A percentile compares a stretch with the other conserved stretches of the same genome.
Conservation (phyloP, 2,888 invertebrate genomes). For the Merodon equestris region DNA sequence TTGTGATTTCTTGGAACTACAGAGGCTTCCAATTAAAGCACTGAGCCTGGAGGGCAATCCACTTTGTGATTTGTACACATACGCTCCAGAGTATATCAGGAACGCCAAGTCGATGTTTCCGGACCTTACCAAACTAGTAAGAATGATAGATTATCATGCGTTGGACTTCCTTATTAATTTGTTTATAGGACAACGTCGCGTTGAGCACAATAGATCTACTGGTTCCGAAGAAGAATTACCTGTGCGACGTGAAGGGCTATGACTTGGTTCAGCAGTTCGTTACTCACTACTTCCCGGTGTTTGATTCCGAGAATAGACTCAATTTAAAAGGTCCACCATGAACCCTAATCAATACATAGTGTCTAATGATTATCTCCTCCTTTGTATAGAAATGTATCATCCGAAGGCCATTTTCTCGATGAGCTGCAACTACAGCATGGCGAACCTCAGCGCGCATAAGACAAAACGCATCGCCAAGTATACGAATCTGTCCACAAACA, state of each 20-base stretch:
- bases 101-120: conserved; percentile 73
- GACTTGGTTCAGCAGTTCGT: conserved; percentile 74
- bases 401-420: conserved; percentile 73
- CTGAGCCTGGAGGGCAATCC: conserved; percentile 75
- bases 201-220: conserved; percentile 70
- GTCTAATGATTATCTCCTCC: neutral
- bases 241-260: conserved; percentile 73
- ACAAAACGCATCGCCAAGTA: conserved; percentile 73
- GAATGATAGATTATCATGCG: neutral
- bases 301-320: conserved; percentile 71
- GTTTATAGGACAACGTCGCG: conserved; percentile 73
- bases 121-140: conserved; percentile 71
- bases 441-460: conserved; percentile 66
- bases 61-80: conserved; percentile 72
- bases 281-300: conserved; percentile 71
- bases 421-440: conserved; percentile 72
- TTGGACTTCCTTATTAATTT: neutral
- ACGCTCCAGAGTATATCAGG: conserved; percentile 74
- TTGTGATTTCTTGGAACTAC: conserved; percentile 71
- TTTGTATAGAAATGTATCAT: conserved; percentile 68
- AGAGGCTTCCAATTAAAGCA: conserved; percentile 72
- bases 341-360: no score
- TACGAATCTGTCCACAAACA: conserved; percentile 71
- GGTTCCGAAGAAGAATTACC: conserved; percentile 73
- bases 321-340: conserved; percentile 69